A percentile compares a stretch with the other conserved stretches of the same genome.
phyloP scores from a whole-genome alignment of 92 coral and sea anemone genomes.

The Hydrozoanthus gracilis region DNA sequence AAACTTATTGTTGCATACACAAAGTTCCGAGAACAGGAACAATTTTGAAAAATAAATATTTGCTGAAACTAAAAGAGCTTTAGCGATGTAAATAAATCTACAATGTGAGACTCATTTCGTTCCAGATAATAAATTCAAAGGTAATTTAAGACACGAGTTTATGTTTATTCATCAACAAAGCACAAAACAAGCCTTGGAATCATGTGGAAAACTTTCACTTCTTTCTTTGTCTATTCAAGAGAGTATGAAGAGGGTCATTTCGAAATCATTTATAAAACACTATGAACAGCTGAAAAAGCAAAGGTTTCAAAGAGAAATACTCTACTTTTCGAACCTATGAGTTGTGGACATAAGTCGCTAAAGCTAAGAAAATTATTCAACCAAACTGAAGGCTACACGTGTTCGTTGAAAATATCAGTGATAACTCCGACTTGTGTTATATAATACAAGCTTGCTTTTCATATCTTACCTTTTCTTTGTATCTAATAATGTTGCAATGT shows the following conservation, averaged over 20 bases:
- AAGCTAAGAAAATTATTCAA: background rate
- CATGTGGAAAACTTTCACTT: background rate
- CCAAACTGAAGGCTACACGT: no score
- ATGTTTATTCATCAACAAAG: background rate
- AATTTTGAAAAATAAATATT: background rate
- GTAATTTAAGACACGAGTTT: background rate
- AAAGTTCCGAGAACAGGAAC: background rate
- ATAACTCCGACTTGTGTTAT: no score
- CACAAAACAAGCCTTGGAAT: background rate
- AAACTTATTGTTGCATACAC: background rate
- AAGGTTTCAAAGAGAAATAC: background rate
- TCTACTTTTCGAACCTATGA: background rate
- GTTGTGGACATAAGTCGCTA: background rate
- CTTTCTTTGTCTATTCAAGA: background rate
- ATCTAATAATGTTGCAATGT: conserved; percentile 74
- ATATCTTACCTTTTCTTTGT: conserved; percentile 61
- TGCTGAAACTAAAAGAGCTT: background rate
- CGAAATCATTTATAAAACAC: no score
- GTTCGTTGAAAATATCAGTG: no score
- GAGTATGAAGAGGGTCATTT: background rate
- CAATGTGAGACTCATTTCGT: background rate
- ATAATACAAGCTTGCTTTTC: no score
- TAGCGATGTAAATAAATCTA: background rate
- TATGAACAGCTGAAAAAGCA: background rate
- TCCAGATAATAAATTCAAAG: conserved; percentile 1